Evolutionary conservation across 2,888 invertebrate species (phyloP).

Genomic region (Conchocele bisecta): DNA sequence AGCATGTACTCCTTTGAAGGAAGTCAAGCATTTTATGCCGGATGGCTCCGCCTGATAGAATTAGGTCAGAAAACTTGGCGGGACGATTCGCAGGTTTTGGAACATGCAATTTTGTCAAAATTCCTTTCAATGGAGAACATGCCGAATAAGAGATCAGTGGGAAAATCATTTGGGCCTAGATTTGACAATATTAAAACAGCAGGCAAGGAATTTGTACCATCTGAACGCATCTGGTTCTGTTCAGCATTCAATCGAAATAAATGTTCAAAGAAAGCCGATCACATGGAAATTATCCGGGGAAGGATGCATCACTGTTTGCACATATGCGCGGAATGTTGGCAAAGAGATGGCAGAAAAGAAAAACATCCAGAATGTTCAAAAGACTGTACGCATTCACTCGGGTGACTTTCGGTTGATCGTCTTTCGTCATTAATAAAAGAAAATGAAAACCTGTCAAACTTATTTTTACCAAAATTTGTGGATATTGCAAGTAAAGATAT

Average conservation of each 20-base stretch:
- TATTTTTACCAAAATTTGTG: slow-evolving; percentile 1
- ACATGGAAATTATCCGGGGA: too few relatives aligned
- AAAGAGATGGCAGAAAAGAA: background rate
- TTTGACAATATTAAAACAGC: background rate
- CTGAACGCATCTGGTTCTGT: slow-evolving; percentile 1
- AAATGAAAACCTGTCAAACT: background rate
- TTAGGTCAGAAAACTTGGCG: slow-evolving; percentile 1
- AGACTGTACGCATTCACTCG: background rate
- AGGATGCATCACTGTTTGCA: too few relatives aligned
- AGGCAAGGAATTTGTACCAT: background rate
- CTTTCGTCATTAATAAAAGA: background rate
- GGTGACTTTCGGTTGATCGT: background rate
- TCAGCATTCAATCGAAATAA: background rate
- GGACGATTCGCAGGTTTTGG: background rate
- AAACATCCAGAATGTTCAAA: slow-evolving; percentile 6
- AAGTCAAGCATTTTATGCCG: background rate
- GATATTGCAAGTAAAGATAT: background rate
- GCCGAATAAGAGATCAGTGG: too few relatives aligned
- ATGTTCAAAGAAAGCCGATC: background rate
- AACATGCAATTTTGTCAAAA: background rate
- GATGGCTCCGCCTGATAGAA: slow-evolving; percentile 5
- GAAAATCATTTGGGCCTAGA: background rate
- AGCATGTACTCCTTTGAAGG: background rate
- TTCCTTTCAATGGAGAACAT: too few relatives aligned
- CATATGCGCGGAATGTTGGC: slow-evolving; percentile 1